Evolutionary conservation across 2,113 vertebrate species (phyloP).

Genomic region (Emydocephalus ijimae): DNA sequence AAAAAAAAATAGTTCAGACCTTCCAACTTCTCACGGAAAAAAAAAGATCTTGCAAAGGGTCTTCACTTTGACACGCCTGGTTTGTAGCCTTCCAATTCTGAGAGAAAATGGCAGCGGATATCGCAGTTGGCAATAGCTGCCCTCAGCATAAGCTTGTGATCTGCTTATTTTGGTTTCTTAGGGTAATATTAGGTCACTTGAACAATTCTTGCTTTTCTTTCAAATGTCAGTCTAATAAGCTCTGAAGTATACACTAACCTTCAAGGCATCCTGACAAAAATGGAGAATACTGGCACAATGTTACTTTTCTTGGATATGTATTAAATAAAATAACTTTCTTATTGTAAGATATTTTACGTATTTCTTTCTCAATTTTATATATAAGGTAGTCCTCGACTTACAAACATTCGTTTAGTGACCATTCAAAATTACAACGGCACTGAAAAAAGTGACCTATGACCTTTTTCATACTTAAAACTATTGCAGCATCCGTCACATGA

Average conservation of each 20-base stretch:
- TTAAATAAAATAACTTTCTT: not conserved
- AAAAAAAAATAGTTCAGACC: too few relatives aligned
- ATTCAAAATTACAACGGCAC: not conserved
- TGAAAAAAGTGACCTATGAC: not conserved
- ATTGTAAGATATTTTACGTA: not conserved
- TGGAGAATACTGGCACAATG: not conserved
- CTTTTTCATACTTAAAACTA: not conserved
- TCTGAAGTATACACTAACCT: not conserved
- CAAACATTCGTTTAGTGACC: not conserved
- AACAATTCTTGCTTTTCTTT: constrained; percentile 19
- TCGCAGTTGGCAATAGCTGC: not conserved
- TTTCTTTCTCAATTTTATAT: not conserved
- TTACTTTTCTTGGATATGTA: not conserved
- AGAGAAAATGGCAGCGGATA: not conserved
- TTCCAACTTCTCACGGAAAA: too few relatives aligned
- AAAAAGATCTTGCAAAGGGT: too few relatives aligned
- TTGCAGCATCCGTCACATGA: not conserved
- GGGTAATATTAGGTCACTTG: not conserved
- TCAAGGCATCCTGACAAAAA: not conserved
- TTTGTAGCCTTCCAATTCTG: not conserved
- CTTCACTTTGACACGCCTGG: too few relatives aligned
- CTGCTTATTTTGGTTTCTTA: not conserved
- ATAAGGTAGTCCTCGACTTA: not conserved
- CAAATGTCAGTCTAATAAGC: not conserved
- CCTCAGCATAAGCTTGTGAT: not conserved